Conservation (phyloP, 2,888 invertebrate genomes). For the Ernsta delagoae region DNA sequence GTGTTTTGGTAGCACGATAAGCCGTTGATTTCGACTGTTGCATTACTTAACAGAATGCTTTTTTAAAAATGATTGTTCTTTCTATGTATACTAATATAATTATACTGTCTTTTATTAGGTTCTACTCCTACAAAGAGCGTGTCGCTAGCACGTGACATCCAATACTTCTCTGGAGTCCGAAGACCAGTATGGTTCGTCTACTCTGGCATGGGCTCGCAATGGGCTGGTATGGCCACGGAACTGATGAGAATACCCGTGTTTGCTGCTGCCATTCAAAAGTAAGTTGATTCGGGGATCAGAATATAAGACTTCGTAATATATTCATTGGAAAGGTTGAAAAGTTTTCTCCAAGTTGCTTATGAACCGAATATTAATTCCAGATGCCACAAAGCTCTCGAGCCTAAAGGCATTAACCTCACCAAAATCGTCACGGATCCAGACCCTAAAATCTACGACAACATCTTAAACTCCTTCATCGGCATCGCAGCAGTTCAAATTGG, state of each 20-base stretch:
- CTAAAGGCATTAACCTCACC: slow-evolving; percentile 87
- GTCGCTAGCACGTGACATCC: slow-evolving; percentile 76
- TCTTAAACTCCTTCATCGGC: slow-evolving; percentile 89
- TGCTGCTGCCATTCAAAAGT: no score
- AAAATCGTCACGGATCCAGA: slow-evolving; percentile 86
- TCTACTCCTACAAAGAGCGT: slow-evolving; percentile 68
- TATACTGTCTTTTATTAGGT: slow-evolving; percentile 53
- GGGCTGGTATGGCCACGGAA: no score
- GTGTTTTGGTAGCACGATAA: no score
- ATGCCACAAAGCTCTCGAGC: slow-evolving; percentile 86
- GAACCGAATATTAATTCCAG: slow-evolving; percentile 48
- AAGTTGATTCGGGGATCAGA: no score
- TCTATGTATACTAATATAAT: no score
- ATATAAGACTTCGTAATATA: no score
- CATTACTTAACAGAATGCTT: no score
- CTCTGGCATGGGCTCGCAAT: slow-evolving; percentile 97
- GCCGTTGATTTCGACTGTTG: no score
- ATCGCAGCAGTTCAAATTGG: slow-evolving; percentile 89
- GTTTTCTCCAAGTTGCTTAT: neutral
- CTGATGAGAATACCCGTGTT: no score
- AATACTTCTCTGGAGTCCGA: slow-evolving; percentile 86
- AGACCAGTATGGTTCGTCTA: slow-evolving; percentile 95
- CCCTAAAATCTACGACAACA: slow-evolving; percentile 87
- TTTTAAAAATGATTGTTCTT: no score
- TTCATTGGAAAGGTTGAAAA: no score